Evolutionary conservation across 1,140 invertebrate genomes (phyloP), one percentile per base, ranked within the genome.

Genomic region (Diprion similis): DNA sequence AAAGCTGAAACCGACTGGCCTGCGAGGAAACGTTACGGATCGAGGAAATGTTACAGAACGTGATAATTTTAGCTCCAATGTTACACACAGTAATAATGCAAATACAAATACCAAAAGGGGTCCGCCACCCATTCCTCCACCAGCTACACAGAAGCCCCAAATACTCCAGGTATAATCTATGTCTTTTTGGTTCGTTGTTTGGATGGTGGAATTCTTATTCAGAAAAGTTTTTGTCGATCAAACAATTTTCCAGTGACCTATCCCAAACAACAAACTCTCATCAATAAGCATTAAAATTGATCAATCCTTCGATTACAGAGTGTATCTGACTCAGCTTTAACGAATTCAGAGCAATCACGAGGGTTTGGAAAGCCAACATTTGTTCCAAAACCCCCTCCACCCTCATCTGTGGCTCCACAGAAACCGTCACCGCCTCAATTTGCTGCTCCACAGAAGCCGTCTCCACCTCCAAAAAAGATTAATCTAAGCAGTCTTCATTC

Each of bases 1-100:
- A 71, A 96, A 95, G 86, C 88, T 97, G 68, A 95, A 94, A 84
- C 91, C 94, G 59, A 94, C 94, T 71, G 94, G 94, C 75, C 82
- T 89, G 68, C 85, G 89, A 78, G 83, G 81, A 9, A 82, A 82
- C 68, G 80, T 81, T 47, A 74, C 78, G 18, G 86, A 87, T 47
- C 86, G 80, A 73, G 84, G 83, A 10, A 79, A 72, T 70, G 24
- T 46, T 37, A 15, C 67, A 9, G 7, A 71, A 15, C 83, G 79
- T 80, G 76, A 79, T 70, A 47, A 69, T 15, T 47, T 68, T 0
- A 78, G 75, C 71, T 79, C 76, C 19, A 76, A 71, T 76, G 75
- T 78, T 48, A 69, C 73, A 1, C 24, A 37, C 24, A 66, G 70
- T 45, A 73, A 73, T 67, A 79, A 78, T 70, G 77, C 78, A 37